Conservation (phyloP, 2,888 invertebrate genomes). For the Ametastegia equiseti region DNA sequence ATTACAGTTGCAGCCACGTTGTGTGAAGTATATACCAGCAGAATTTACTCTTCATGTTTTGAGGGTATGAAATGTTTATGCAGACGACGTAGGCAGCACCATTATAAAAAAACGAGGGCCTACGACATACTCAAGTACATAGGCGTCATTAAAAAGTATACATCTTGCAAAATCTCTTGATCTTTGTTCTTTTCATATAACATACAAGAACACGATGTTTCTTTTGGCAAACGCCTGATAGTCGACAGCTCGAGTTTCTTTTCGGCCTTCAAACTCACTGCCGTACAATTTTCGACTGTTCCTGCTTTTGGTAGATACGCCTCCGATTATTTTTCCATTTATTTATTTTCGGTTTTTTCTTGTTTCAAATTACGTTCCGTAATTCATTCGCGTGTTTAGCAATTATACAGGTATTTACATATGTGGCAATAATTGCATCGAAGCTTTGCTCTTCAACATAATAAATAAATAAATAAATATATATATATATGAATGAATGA, state of each 20-base stretch:
- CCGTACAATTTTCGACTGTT: neutral
- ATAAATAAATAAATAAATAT: too few relatives aligned
- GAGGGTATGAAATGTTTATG: neutral
- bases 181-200: neutral
- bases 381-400: neutral
- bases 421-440: too few relatives aligned
- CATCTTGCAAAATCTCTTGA: neutral
- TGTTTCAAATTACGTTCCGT: neutral
- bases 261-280: neutral
- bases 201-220: neutral
- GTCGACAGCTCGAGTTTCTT: conserved; percentile 26
- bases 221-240: neutral
- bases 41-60: neutral
- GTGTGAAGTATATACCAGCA: too few relatives aligned
- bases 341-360: neutral
- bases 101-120: neutral
- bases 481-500: too few relatives aligned
- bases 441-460: too few relatives aligned
- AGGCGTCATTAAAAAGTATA: neutral
- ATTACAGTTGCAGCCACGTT: neutral
- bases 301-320: neutral
- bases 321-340: neutral
- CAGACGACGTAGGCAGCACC: neutral
- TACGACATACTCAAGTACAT: too few relatives aligned
- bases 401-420: neutral